A percentile compares a stretch with the other conserved stretches of the same genome.
phyloP scores from a whole-genome alignment of 2,797 vertebrate species.

The Urocyon cinereoargenteus region DNA sequence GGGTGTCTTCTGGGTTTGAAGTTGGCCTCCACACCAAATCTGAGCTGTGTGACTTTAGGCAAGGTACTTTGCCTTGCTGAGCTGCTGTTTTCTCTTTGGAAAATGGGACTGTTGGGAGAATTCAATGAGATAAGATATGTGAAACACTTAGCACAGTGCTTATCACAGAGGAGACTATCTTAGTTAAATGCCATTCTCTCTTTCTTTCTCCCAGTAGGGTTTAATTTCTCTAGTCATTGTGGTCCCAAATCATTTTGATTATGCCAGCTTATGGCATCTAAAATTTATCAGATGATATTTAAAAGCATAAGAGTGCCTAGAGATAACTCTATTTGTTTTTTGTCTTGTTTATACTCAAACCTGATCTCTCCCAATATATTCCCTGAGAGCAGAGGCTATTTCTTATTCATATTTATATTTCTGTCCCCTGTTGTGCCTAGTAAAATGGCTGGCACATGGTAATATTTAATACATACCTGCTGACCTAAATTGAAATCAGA shows the following conservation, averaged over 20 bases:
- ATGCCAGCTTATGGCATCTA: not conserved
- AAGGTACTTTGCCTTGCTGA: not conserved
- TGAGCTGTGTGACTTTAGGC: conserved; percentile 4
- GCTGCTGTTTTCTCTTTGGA: not conserved
- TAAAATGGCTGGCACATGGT: not conserved
- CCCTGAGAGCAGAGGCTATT: not conserved
- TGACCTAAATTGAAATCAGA: conserved; percentile 62
- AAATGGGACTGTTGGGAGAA: not conserved
- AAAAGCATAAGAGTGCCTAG: not conserved
- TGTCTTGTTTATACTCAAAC: conserved; percentile 33
- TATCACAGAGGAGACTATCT: not conserved
- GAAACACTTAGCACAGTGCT: not conserved
- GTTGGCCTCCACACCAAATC: not conserved
- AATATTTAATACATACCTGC: conserved; percentile 20
- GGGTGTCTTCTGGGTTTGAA: not conserved
- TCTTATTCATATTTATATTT: conserved; percentile 46
- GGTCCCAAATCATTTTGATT: conserved; percentile 27
- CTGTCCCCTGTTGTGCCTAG: not conserved
- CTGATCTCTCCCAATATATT: not conserved
- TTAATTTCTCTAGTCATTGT: conserved; percentile 7
- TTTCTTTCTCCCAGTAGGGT: not conserved
- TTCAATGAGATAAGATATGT: conserved; percentile 19
- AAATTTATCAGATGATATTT: conserved; percentile 50
- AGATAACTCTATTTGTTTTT: conserved; percentile 33
- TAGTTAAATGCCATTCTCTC: conserved; percentile 35